Base-by-base conservation (phyloP, 2,888 invertebrate genomes). In the Coelopa pilipes region DNA sequence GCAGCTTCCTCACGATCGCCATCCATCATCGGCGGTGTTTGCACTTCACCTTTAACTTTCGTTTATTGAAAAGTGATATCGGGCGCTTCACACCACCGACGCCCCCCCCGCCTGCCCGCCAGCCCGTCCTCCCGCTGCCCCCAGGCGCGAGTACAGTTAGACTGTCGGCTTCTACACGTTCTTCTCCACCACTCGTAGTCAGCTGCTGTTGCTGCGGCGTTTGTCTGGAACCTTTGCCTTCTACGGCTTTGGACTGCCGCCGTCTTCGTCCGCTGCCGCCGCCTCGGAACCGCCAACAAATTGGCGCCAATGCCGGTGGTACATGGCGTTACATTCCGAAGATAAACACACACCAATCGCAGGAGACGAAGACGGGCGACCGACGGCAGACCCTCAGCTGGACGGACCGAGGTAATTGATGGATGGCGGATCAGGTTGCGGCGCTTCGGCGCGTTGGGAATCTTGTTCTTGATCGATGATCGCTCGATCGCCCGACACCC, bases 41-140 rank as follows among this genome's bases (percentile, higher is more conserved):
- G 73, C 76, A 72, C 73, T 72, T 76, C 77, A 76, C 76, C 76
- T 78, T 78, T 77, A 78, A 78, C 76, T 78, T 78, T 78, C 78
- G 72, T 75, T 78, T 76, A 74, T 76, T 76, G 74, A 75, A 76
- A 76, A 78, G 76, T 65, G 74, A 73, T 71, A 70, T 62, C 62
- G 60, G 65, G 65, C 66, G 71, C 68, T 67, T 50, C 24, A 57
- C 59, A 47, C 70, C 73, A 57, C 66, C 69, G 55, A 63, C 60
- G 46, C 72, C 57, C 57, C n/a, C 49, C 13, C 7, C 5, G 13
- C n/a, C 24, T 34, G 24, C 34, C 15, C 19, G 21, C 7, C 21
- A 12, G 17, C 19, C 13, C 4, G 1, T 59, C 24, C 24, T 13
- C 13, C 9, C 12, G 10, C 24, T 59, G 7, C 12, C 9, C 24